Evolutionary conservation across 35 echinoderm and acorn worm genomes (phyloP).

Genomic region (Strongylocentrotus purpuratus): DNA sequence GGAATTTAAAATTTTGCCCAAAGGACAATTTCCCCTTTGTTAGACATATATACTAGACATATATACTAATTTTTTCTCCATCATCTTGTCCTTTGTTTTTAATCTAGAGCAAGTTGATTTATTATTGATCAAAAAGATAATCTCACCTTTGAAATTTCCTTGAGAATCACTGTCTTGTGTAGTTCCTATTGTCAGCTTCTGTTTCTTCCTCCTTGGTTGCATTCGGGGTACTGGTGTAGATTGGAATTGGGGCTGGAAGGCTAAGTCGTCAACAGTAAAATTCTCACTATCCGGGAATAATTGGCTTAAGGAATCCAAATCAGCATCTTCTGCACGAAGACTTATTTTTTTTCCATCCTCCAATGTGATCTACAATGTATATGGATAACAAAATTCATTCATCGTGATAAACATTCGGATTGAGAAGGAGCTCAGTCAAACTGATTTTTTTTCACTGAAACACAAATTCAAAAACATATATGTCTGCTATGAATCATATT

Average conservation of each 20-base stretch:
- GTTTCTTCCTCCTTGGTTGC: constrained; percentile 1
- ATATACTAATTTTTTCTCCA: too few relatives aligned
- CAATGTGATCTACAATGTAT: background rate
- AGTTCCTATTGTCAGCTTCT: background rate
- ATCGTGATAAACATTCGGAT: too few relatives aligned
- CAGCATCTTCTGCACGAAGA: background rate
- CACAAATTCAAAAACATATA: too few relatives aligned
- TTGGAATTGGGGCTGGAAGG: background rate
- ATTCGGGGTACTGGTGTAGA: background rate
- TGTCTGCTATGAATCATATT: too few relatives aligned
- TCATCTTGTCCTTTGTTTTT: too few relatives aligned
- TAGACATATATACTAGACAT: too few relatives aligned
- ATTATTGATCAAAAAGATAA: too few relatives aligned
- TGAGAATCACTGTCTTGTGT: background rate
- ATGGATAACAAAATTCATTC: background rate
- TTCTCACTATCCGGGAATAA: background rate
- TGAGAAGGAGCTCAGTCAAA: too few relatives aligned
- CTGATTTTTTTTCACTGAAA: too few relatives aligned
- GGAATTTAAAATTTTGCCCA: too few relatives aligned
- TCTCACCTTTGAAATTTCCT: background rate
- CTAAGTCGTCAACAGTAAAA: background rate
- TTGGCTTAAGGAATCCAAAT: background rate
- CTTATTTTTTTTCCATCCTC: background rate
- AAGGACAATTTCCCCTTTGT: too few relatives aligned
- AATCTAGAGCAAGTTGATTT: too few relatives aligned